These are phyloP conservation scores for Rhineura floridana DNA, from an alignment of 2,113 vertebrate species.

Conservation along the genomic window DNA sequence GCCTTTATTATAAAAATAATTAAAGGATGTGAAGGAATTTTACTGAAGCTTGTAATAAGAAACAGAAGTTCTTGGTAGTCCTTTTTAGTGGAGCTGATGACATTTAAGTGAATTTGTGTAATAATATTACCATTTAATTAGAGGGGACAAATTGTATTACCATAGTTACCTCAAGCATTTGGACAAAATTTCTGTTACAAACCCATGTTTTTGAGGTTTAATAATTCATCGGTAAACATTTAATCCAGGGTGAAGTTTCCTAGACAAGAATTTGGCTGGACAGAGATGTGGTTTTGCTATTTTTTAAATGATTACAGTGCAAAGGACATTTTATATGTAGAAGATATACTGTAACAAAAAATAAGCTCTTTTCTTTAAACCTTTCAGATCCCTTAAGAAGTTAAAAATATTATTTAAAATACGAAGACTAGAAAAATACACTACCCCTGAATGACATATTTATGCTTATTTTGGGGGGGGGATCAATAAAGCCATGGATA, in stretches of 20 bases:
- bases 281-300: accelerated
- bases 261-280: slow-evolving; percentile 10
- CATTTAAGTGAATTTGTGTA: slow-evolving; percentile 25
- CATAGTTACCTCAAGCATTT: slow-evolving; percentile 10
- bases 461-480: neutral
- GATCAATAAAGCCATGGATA: neutral
- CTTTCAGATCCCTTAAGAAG: neutral
- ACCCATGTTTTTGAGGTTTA: slow-evolving; percentile 11
- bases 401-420: neutral
- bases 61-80: neutral
- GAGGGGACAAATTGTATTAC: neutral
- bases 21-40: slow-evolving; percentile 9
- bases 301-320: slow-evolving; percentile 2
- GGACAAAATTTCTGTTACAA: slow-evolving; percentile 34
- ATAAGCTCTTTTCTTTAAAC: neutral
- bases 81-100: slow-evolving; percentile 25
- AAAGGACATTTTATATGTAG: neutral
- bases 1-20: slow-evolving; percentile 20
- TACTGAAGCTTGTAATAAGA: slow-evolving; percentile 22
- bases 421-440: neutral
- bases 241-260: slow-evolving; percentile 36
- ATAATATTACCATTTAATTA: slow-evolving; percentile 31
- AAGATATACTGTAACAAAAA: neutral
- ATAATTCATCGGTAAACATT: slow-evolving; percentile 39
- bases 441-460: neutral